Evolutionary conservation across 2,113 vertebrate genomes (phyloP), one percentile per base, ranked within the genome.

Genomic region (Mormyrus lacerda): DNA sequence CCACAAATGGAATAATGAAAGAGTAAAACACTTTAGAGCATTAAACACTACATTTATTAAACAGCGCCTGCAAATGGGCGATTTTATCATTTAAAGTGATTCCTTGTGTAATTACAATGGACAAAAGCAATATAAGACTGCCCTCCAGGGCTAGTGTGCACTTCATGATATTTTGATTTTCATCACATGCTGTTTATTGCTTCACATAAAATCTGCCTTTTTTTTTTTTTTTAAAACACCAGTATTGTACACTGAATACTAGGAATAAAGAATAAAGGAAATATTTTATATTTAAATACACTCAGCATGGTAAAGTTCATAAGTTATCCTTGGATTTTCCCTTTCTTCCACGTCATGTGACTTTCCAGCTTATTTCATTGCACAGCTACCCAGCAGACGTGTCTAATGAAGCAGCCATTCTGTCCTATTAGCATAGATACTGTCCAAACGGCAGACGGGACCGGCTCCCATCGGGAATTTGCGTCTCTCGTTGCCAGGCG

Each of bases 1-100:
- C 53, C 45, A 19, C 69, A 69, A 13, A 31, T 76, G 88, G 42
- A 88, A 89, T 85, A 90, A 91, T 90, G 50, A 58, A 91, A 88
- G 85, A 50, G 44, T 48, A n/a, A 82, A 87, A 51, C 85, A 87
- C 88, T 87, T 65, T 31, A 65, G 19, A 87, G 13, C 88, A 87
- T 82, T 65, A 89, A 87, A 91, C 69, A 61, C 82, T 50, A 85
- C 82, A 79, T 87, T 88, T 89, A 91, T 89, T 89, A 84, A 73
- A 84, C 42, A 47, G 51, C 6, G 87, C 61, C 42, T 51, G 9
- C 44, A 58, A 50, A 76, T 31, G 87, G 53, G 88, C 27, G 44
- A 79, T 89, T 90, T 83, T 88, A 89, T 92, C 85, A 89, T 90
- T 45, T 51, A 55, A 90, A 91, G 85, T 51, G 85, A 90, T 88